Conservation (phyloP, 2,797 vertebrate genomes). For the Agapornis canus region DNA sequence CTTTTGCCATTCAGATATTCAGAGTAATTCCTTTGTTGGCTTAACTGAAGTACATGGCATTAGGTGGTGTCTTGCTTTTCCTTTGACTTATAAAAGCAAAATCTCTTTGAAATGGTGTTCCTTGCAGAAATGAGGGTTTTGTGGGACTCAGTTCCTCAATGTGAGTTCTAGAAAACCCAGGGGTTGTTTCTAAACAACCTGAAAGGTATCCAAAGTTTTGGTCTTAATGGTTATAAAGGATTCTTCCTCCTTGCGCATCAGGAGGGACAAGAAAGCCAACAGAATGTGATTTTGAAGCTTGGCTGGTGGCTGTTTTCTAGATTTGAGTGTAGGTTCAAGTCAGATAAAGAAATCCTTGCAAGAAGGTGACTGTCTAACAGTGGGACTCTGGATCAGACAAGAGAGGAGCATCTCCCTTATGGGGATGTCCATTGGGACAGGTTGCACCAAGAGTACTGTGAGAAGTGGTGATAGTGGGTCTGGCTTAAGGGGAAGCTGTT, state of each 20-base stretch:
- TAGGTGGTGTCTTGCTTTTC: not conserved
- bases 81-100: not conserved
- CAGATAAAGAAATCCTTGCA: not conserved
- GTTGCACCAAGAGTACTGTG: accelerated
- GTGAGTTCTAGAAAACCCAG: not conserved
- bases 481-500: not conserved
- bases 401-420: not conserved
- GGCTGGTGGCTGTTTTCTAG: not conserved
- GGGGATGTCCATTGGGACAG: not conserved
- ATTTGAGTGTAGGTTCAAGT: not conserved
- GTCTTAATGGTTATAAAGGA: not conserved
- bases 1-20: not conserved
- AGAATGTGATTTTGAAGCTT: not conserved
- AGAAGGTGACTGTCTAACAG: not conserved
- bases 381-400: accelerated
- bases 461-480: not conserved
- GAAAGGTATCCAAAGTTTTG: not conserved
- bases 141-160: not conserved
- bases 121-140: not conserved
- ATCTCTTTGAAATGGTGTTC: not conserved
- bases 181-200: not conserved
- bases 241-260: not conserved
- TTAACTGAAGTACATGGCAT: not conserved
- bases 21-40: not conserved
- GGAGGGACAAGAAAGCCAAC: not conserved